A percentile compares a stretch with the other conserved stretches of the same genome.
phyloP scores from a whole-genome alignment of 2,888 invertebrate genomes.

The Nephrotoma appendiculata region DNA sequence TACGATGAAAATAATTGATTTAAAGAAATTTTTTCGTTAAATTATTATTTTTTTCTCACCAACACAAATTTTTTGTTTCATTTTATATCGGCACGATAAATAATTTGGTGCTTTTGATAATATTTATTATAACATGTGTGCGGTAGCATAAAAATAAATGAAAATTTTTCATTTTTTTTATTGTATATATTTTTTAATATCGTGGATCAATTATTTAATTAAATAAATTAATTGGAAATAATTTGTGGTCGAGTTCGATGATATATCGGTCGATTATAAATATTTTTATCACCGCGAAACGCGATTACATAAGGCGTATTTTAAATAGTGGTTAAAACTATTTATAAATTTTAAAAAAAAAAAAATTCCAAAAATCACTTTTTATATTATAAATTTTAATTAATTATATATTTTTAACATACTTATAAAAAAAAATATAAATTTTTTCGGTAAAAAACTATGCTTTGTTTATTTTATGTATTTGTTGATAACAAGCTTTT shows the following conservation, averaged over 20 bases:
- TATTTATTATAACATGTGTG: neutral
- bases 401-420: neutral
- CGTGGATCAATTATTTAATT: neutral
- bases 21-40: neutral
- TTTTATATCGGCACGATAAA: neutral
- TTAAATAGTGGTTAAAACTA: neutral
- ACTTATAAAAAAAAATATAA: neutral
- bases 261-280: neutral
- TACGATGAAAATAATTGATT: neutral
- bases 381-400: neutral
- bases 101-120: neutral
- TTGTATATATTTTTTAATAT: neutral
- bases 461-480: neutral
- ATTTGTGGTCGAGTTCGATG: neutral
- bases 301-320: neutral
- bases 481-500: neutral
- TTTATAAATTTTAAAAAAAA: neutral
- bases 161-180: neutral
- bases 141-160: neutral
- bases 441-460: neutral
- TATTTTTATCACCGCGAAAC: neutral
- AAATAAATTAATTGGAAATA: neutral
- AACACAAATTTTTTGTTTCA: neutral
- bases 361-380: neutral
- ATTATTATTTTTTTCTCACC: neutral